Evolutionary conservation across 2,113 vertebrate genomes (phyloP).

Genomic region (Chamaetylas fuelleborni): DNA sequence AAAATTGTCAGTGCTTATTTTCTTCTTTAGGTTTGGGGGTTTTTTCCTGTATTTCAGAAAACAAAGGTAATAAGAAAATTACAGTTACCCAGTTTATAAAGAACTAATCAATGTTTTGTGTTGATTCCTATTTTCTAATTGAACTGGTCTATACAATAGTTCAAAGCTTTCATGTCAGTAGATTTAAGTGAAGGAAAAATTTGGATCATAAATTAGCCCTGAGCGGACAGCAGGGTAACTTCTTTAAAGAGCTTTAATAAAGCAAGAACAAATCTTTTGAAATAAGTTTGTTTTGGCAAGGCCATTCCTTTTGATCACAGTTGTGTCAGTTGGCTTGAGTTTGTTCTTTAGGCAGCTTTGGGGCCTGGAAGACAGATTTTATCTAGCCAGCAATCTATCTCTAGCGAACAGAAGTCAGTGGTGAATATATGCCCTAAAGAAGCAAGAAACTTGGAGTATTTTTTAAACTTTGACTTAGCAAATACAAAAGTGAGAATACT

Average conservation of each 20-base stretch:
- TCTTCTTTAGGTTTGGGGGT: accelerated
- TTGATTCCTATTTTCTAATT: not conserved
- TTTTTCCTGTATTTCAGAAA: not conserved
- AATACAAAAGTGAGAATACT: not conserved
- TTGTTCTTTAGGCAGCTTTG: not conserved
- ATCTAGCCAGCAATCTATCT: not conserved
- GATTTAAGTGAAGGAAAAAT: not conserved
- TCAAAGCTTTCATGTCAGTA: not conserved
- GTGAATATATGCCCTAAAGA: not conserved
- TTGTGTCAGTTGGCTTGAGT: not conserved
- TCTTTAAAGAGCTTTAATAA: not conserved
- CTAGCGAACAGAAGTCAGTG: not conserved
- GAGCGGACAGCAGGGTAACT: not conserved
- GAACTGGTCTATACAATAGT: not conserved
- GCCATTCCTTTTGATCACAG: not conserved
- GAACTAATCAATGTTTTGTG: not conserved
- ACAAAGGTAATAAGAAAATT: not conserved
- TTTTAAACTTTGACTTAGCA: not conserved
- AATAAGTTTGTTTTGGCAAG: not conserved
- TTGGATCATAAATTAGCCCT: not conserved
- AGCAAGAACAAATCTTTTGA: not conserved
- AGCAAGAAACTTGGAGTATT: not conserved
- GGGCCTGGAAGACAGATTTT: not conserved
- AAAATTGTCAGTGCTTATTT: not conserved
- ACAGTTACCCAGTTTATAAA: not conserved